A percentile compares a stretch with the other conserved stretches of the same genome.
These are phyloP conservation scores for Microtus oregoni DNA, from an alignment of 2,113 vertebrate genomes.

Conservation along the genomic window DNA sequence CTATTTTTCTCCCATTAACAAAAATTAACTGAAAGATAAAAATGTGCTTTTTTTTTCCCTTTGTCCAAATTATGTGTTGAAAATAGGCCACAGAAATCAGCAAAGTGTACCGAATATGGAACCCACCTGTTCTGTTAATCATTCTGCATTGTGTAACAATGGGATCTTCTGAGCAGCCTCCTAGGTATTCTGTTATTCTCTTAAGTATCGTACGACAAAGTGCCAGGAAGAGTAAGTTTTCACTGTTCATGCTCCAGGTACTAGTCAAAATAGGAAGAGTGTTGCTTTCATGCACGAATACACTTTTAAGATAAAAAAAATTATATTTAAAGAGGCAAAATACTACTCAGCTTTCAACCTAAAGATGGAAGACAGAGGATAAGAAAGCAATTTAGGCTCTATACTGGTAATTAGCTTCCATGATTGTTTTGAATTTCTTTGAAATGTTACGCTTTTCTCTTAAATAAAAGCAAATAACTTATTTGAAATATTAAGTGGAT, in stretches of 20 bases:
- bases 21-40: neutral
- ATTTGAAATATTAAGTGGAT: conserved; percentile 61
- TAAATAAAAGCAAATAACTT: conserved; percentile 67
- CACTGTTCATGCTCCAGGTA: conserved; percentile 75
- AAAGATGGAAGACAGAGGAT: neutral
- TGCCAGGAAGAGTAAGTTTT: conserved; percentile 71
- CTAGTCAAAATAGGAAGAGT: conserved; percentile 71
- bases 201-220: conserved; percentile 78
- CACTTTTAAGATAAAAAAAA: conserved; percentile 58
- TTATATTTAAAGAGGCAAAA: conserved; percentile 66
- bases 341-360: conserved; percentile 62
- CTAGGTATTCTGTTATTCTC: conserved; percentile 68
- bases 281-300: conserved; percentile 70
- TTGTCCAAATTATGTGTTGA: conserved; percentile 20
- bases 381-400: conserved; percentile 5
- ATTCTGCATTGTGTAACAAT: conserved; percentile 27
- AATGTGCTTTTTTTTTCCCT: neutral
- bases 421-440: conserved; percentile 24
- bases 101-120: conserved; percentile 64
- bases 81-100: conserved; percentile 54
- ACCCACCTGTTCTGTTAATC: conserved; percentile 70
- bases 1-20: neutral
- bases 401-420: neutral
- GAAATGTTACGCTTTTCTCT: conserved; percentile 12
- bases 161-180: conserved; percentile 57